A percentile compares a stretch with the other conserved stretches of the same genome.
Evolutionary conservation across 2,113 vertebrate species (phyloP).

Genomic region (Ceyx margarethae): DNA sequence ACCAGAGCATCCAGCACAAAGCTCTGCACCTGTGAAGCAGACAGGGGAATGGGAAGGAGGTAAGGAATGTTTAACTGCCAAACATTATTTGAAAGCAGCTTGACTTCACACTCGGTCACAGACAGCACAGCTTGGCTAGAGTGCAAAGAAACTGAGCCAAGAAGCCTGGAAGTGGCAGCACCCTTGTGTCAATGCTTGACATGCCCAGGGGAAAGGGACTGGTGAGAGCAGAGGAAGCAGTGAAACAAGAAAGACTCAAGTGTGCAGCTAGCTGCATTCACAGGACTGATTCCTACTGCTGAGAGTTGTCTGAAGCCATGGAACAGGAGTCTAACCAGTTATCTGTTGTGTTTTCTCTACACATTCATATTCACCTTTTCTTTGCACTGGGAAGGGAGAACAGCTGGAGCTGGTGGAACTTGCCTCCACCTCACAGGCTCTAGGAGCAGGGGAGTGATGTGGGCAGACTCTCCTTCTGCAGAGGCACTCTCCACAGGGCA

Average conservation of each 20-base stretch:
- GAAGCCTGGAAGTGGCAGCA: neutral
- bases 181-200: neutral
- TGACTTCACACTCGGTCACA: constrained; percentile 6
- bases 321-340: constrained; percentile 43
- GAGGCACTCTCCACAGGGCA: neutral
- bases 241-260: neutral
- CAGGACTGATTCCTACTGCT: neutral
- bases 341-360: constrained; percentile 37
- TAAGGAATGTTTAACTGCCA: neutral
- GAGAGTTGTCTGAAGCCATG: neutral
- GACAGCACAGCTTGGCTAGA: neutral
- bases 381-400: constrained; percentile 44
- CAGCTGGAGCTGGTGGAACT: constrained; percentile 26
- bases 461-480: neutral
- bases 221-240: neutral
- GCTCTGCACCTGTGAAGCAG: neutral
- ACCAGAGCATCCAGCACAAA: too few relatives aligned
- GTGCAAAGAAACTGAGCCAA: neutral
- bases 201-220: neutral
- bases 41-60: neutral
- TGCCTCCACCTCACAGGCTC: neutral
- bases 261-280: neutral
- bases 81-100: neutral
- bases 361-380: constrained; percentile 26
- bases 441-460: neutral